Base-by-base conservation (phyloP, 2,113 vertebrate species). In the Campylorhamphus procurvoides region DNA sequence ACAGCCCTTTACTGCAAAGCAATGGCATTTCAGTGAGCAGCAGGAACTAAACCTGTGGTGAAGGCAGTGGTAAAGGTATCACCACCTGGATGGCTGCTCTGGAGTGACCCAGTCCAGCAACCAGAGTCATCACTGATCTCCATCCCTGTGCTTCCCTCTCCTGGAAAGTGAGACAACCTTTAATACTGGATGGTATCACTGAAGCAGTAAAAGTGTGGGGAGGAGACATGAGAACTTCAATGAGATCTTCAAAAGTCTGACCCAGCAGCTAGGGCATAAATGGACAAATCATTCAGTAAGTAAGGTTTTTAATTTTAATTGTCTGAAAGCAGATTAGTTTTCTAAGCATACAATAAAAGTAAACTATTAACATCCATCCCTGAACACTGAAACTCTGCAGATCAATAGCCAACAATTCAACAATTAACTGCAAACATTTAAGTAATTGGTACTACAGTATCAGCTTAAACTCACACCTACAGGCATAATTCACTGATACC, bases 121-220 rank as follows among this genome's bases (percentile, higher is more conserved):
- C 55, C 93, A 92, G 80, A 90, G 95, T 94, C 71, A 56, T 27
- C 86, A 58, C 79, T 87, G 74, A 91, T 89, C 95, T 94, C 95
- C 69, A 91, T 59, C 93, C 87, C 80, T 94, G 60, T 75, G 74
- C 55, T 62, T 96, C 72, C 84, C 20, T 71, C 35, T 39, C 25
- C 59, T 89, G 87, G 89, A 86, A 94, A 96, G 68, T 64, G 79
- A 77, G 76, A n/a, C 87, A 93, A 67, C 82, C 69, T 81, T 90
- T 88, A 86, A 90, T 71, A 95, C 75, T 64, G 81, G 72, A 81
- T 75, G 89, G 80, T 50, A 95, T 63, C 73, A 95, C 9, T 40
- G 40, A 68, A 75, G 29, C 3, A 95, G 53, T 71, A 12, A 6
- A 87, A 75, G 35, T 4, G 9, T 25, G 19, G 5, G 49, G 12